Evolutionary conservation across 2,888 invertebrate genomes (phyloP).

Genomic region (Eilema griseolum): DNA sequence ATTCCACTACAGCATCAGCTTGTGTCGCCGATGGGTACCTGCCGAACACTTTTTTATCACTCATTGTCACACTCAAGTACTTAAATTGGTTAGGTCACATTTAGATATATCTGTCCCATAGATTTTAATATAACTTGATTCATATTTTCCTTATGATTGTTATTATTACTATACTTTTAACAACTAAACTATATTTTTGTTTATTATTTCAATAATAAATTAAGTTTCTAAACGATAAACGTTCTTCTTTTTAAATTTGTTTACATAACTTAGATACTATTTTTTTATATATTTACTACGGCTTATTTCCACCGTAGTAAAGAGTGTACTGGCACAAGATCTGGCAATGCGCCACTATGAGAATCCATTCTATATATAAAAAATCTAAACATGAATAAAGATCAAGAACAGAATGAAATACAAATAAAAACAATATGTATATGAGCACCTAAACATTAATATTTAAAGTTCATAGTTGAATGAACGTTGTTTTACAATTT

Average conservation of each 20-base stretch:
- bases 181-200: background rate
- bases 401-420: constrained; percentile 51
- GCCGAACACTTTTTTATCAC: constrained; percentile 52
- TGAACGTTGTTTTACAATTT: constrained; percentile 30
- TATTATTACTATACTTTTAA: background rate
- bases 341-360: constrained; percentile 71
- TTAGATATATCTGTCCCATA: background rate
- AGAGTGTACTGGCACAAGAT: constrained; percentile 65
- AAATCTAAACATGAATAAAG: constrained; percentile 55
- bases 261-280: constrained; percentile 6
- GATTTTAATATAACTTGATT: background rate
- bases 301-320: constrained; percentile 56
- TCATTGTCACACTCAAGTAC: constrained; percentile 44
- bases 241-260: background rate
- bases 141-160: no score
- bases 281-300: constrained; percentile 28
- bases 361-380: constrained; percentile 66
- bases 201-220: background rate
- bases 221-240: background rate
- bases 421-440: constrained; percentile 31
- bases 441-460: constrained; percentile 31
- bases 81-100: background rate
- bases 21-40: constrained; percentile 78
- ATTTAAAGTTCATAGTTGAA: constrained; percentile 36
- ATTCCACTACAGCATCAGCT: constrained; percentile 77